A percentile compares a stretch with the other conserved stretches of the same genome.
Conservation (phyloP, 2,113 vertebrate species). For the Elgaria multicarinata region DNA sequence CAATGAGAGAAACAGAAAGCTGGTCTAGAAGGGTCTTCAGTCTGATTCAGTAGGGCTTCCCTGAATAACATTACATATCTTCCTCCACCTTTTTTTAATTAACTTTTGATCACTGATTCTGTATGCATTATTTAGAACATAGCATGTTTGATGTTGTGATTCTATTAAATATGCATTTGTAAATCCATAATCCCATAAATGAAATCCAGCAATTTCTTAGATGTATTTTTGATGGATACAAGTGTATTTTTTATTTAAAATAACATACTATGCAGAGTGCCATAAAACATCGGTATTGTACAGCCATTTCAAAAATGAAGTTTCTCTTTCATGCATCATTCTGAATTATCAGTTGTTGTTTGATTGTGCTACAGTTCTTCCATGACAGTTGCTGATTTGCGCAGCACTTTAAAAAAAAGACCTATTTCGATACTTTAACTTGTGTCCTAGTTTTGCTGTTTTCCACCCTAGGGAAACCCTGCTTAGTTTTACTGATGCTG, state of each 20-base stretch:
- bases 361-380: not conserved
- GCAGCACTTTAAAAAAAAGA: not conserved
- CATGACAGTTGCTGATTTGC: not conserved
- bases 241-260: not conserved
- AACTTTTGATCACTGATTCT: not conserved
- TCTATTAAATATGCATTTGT: not conserved
- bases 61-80: not conserved
- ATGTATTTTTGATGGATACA: not conserved
- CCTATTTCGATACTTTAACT: not conserved
- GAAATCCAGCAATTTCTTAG: slow-evolving; percentile 3
- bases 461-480: too few relatives aligned
- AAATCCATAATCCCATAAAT: slow-evolving; percentile 13
- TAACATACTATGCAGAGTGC: not conserved
- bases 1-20: too few relatives aligned
- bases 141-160: not conserved
- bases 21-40: too few relatives aligned
- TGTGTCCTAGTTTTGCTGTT: too few relatives aligned
- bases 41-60: not conserved
- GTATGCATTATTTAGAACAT: not conserved
- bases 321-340: not conserved
- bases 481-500: not conserved
- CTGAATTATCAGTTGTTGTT: not conserved
- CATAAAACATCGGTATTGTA: not conserved
- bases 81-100: not conserved
- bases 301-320: not conserved